Conservation (phyloP, 2,888 invertebrate species). For the Melanophora roralis region DNA sequence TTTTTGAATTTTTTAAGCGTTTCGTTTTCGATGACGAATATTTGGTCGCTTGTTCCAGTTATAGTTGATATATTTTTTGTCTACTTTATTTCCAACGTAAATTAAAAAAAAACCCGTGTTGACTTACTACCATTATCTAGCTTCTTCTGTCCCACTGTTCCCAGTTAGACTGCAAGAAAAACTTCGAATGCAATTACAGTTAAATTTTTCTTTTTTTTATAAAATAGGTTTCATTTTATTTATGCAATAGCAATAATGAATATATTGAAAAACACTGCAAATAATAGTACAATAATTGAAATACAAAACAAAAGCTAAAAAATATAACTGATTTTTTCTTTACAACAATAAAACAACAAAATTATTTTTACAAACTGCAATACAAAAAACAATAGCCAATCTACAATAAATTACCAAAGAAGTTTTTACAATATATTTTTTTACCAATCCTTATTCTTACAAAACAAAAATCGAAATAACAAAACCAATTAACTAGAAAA, state of each 20-base stretch:
- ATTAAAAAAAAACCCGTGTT: too few species aligned
- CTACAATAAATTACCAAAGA: constrained; percentile 44
- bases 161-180: not conserved
- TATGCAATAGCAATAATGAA: constrained; percentile 54
- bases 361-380: constrained; percentile 46
- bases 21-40: too few species aligned
- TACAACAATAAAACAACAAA: constrained; percentile 39
- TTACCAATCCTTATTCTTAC: constrained; percentile 44
- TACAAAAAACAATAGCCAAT: constrained; percentile 58
- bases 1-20: too few species aligned
- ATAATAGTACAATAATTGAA: constrained; percentile 62
- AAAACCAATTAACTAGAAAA: constrained; percentile 47
- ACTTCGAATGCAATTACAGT: constrained; percentile 19
- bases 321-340: constrained; percentile 50
- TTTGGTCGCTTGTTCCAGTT: too few species aligned
- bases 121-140: not conserved
- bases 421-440: constrained; percentile 59
- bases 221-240: constrained; percentile 11
- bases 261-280: constrained; percentile 49
- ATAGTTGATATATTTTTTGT: too few species aligned
- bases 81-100: too few species aligned
- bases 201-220: constrained; percentile 26
- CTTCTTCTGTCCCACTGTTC: not conserved
- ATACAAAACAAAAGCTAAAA: constrained; percentile 43
- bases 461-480: constrained; percentile 39